phyloP scores from a whole-genome alignment of 2,888 invertebrate species.

The Catocala sponsa region DNA sequence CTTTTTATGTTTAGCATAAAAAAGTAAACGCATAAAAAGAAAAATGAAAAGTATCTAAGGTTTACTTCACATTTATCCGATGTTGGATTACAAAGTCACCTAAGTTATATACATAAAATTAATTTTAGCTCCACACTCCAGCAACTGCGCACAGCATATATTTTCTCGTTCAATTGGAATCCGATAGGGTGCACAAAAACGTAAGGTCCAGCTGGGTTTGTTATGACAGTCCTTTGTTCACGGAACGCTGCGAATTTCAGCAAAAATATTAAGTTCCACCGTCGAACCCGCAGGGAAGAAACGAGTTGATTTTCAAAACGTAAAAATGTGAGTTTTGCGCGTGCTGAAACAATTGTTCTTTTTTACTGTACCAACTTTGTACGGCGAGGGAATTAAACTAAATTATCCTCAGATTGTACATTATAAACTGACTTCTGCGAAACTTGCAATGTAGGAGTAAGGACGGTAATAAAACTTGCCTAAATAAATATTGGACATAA shows the following conservation, averaged over 20 bases:
- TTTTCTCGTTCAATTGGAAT: slow-evolving; percentile 22
- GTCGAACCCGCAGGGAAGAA: slow-evolving; percentile 41
- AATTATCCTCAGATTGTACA: slow-evolving; percentile 45
- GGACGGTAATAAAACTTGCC: no score
- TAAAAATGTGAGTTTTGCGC: slow-evolving; percentile 42
- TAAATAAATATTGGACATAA: no score
- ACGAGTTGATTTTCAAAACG: slow-evolving; percentile 50
- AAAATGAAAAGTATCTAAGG: no score
- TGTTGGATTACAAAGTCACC: neutral
- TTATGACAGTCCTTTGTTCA: slow-evolving; percentile 60
- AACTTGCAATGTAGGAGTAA: neutral
- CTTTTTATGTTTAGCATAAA: no score
- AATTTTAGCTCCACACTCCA: neutral
- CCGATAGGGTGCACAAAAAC: slow-evolving; percentile 55
- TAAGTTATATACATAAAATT: neutral
- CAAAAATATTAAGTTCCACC: slow-evolving; percentile 63
- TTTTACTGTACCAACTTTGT: slow-evolving; percentile 39
- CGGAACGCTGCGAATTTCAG: slow-evolving; percentile 42
- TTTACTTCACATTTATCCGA: no score
- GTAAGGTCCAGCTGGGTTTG: slow-evolving; percentile 53
- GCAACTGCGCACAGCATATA: slow-evolving; percentile 1
- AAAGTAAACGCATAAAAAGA: no score
- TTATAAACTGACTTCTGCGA: slow-evolving; percentile 36
- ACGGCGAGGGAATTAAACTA: slow-evolving; percentile 36
- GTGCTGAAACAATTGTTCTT: slow-evolving; percentile 45